These are phyloP conservation scores for Anoplophora glabripennis DNA, from an alignment of 1,140 invertebrate genomes.

Conservation along the genomic window DNA sequence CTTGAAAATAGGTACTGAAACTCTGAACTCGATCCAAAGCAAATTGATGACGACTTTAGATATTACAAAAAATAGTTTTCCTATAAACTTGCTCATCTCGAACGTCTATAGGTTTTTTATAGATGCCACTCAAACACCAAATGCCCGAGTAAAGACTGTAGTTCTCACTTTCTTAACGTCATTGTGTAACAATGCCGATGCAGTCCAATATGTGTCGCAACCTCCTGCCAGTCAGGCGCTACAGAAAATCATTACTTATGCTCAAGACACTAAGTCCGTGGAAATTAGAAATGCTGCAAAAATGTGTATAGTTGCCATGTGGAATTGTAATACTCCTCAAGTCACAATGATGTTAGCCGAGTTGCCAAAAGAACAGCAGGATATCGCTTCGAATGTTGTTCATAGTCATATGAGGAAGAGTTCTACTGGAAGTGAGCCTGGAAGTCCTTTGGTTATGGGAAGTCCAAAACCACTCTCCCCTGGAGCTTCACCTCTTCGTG, in stretches of 20 bases:
- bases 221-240: slow-evolving; percentile 61
- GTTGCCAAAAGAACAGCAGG: slow-evolving; percentile 79
- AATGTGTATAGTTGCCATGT: slow-evolving; percentile 78
- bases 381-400: slow-evolving; percentile 78
- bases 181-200: slow-evolving; percentile 60
- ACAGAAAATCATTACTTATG: slow-evolving; percentile 63
- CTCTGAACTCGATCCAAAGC: slow-evolving; percentile 83
- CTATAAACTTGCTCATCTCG: slow-evolving; percentile 58
- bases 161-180: slow-evolving; percentile 69
- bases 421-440: slow-evolving; percentile 55
- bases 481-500: slow-evolving; percentile 54
- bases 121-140: slow-evolving; percentile 88
- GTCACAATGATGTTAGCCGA: slow-evolving; percentile 79
- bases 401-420: slow-evolving; percentile 74
- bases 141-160: slow-evolving; percentile 66
- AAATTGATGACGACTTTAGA: slow-evolving; percentile 88
- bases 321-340: slow-evolving; percentile 86
- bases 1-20: slow-evolving; percentile 85
- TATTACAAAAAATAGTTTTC: slow-evolving; percentile 74
- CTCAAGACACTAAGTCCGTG: slow-evolving; percentile 67
- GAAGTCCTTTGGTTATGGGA: slow-evolving; percentile 37
- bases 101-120: slow-evolving; percentile 71
- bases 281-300: slow-evolving; percentile 79
- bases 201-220: slow-evolving; percentile 34
- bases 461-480: slow-evolving; percentile 49